Percentiles rank a stretch among this genome's conserved stretches.
phyloP scores from a whole-genome alignment of 2,888 invertebrate species.

The Calliphora vomitoria region DNA sequence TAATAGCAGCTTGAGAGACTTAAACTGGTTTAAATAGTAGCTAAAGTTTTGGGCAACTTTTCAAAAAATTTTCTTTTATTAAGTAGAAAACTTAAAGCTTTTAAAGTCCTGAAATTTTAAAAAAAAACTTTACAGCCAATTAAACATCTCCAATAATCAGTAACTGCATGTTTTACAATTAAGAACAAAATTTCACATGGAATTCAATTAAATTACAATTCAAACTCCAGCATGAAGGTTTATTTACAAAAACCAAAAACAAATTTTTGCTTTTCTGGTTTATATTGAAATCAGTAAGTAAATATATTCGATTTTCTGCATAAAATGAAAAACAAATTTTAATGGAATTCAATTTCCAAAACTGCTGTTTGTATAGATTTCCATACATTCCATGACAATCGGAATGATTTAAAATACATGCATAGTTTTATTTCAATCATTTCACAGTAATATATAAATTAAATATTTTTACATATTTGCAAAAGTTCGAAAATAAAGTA shows the following conservation, averaged over 20 bases:
- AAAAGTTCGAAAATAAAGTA: not conserved
- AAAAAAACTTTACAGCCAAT: too few species aligned
- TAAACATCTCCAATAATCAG: too few species aligned
- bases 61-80: not conserved
- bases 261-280: too few species aligned
- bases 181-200: not conserved
- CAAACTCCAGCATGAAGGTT: not conserved
- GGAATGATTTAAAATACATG: constrained; percentile 10
- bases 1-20: constrained; percentile 33
- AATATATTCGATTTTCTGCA: not conserved
- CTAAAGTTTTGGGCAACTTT: not conserved
- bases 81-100: too few species aligned
- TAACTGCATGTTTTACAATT: not conserved
- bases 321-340: not conserved
- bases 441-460: not conserved
- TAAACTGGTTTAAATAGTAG: constrained; percentile 24
- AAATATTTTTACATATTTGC: not conserved
- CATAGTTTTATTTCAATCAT: not conserved
- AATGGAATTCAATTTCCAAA: not conserved
- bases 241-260: not conserved
- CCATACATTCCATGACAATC: not conserved
- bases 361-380: not conserved
- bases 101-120: too few species aligned
- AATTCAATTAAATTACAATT: constrained; percentile 5
- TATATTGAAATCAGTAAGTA: not conserved